Evolutionary conservation across 2,797 vertebrate species (phyloP), one percentile per base, ranked within the genome.

Genomic region (Carapus acus): DNA sequence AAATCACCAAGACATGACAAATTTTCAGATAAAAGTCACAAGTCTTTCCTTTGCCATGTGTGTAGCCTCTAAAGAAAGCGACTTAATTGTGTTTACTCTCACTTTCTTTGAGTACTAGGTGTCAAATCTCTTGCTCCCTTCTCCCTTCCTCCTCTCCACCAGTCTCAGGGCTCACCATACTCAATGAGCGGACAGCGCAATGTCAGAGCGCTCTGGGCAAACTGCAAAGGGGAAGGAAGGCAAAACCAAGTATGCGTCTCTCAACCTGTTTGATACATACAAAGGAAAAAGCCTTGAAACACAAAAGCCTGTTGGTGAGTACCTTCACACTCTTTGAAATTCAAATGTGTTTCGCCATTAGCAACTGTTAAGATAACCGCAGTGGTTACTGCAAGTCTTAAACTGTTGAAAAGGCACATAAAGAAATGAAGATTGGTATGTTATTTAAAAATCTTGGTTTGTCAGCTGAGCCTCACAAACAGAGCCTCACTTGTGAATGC

Each of bases 151-250:
- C 43, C 33, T 23, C 22, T 46, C 22, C 22, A 23, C 17, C 72
- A 93, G 90, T 88, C 91, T 93, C 89, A 92, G 89, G 90, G 90
- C 88, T 92, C 92, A 93, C 87, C 93, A 84, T 96, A 95, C 93
- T 94, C 92, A 92, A 96, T 95, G 94, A 95, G 91, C 92, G 91
- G 92, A 93, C 93, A 94, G 93, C 93, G 94, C 92, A 90, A 96
- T 96, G 94, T 95, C 94, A 91, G 94, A 96, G 92, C 94, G 94
- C 90, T 93, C 91, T 94, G 94, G 93, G 93, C 94, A 93, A 91
- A 93, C 91, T 91, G 92, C 93, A 93, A 96, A 95, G 92, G 94
- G 92, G 90, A 95, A 94, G 94, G 94, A 96, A 92, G 94, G 93
- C 91, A 94, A 94, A 92, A 85, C 88, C 88, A 94, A 94, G 92